Base-by-base conservation (phyloP, 2,797 vertebrate genomes). In the Columba guinea region DNA sequence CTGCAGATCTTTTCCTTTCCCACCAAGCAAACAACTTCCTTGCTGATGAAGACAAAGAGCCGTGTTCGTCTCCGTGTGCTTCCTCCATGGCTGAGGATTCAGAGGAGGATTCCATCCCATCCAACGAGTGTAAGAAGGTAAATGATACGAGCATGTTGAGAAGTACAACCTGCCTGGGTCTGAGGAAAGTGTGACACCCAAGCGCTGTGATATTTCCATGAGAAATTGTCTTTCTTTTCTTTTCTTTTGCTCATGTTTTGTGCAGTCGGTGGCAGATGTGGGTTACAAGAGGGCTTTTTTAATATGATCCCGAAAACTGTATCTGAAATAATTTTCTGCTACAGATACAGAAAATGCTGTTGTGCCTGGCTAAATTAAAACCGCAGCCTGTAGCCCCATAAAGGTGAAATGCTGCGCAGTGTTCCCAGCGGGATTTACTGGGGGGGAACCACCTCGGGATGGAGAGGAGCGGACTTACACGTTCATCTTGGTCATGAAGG, bases 61-160 rank as follows among this genome's bases (percentile, higher is more conserved):
- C 96, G 9, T 96, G 97, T 73, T 97, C 98, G 55, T 98, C 98
- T 92, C 96, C 97, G 5, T 98, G 97, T 67, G 97, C 98, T 62
- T 98, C 97, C 97, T 98, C 98, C 87, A 98, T 98, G 44, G 98
- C 98, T 53, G 98, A 98, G 32, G 99, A 99, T 67, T 98, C 98
- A 0, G 98, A 99, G 92, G 98, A 98, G 91, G 98, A 98, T 91
- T 98, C 98, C 21, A 92, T 98, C 94, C 98, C 98, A 55, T 97
- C 98, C 93, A 99, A 98, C 7, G 99, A 99, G 70, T 99, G 99
- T 95, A 98, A 99, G 97, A 99, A 99, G 99, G 99, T 99, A 85
- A 60, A 88, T 24, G 48, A 22, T 8, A 5, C 3, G 30, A 52
- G 32, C 7, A 2, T 5, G 0, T 30, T 65, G 68, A 18, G 28